Percentiles rank a stretch among this genome's conserved stretches.
These are phyloP conservation scores for Rhyacophila evoluta DNA, from an alignment of 2,888 invertebrate species.

Conservation along the genomic window DNA sequence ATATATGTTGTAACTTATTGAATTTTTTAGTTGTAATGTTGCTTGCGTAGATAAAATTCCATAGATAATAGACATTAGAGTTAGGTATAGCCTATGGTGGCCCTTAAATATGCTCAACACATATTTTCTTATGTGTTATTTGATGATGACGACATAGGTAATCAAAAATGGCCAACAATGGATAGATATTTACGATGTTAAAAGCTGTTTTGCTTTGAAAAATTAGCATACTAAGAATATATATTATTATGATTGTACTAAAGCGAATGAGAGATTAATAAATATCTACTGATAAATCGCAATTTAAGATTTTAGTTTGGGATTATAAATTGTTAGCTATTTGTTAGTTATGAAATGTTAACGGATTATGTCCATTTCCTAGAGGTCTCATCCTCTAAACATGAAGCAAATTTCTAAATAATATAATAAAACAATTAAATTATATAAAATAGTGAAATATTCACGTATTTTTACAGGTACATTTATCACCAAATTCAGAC, in stretches of 20 bases:
- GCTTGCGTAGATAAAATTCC: conserved; percentile 30
- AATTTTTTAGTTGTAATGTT: background rate
- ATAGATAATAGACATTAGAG: conserved; percentile 12
- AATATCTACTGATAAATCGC: background rate
- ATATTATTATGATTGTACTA: background rate
- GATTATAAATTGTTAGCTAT: conserved; percentile 11
- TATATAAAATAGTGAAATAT: conserved; percentile 9
- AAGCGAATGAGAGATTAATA: background rate
- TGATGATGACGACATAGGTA: background rate
- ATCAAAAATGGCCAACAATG: background rate
- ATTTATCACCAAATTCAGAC: background rate
- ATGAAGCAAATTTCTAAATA: conserved; percentile 24
- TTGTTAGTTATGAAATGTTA: background rate
- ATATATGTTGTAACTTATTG: conserved; percentile 15
- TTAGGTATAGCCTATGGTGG: background rate
- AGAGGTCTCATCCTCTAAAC: conserved; percentile 13
- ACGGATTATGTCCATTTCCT: background rate
- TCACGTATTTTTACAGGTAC: conserved; percentile 17
- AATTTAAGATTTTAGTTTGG: background rate
- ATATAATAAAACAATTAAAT: background rate
- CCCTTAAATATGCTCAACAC: conserved; percentile 13
- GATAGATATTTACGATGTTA: conserved; percentile 8
- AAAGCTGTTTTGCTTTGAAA: background rate
- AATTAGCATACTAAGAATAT: conserved; percentile 2
- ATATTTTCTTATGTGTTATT: background rate